These are phyloP conservation scores for Idaea straminata DNA, from an alignment of 2,888 invertebrate species.

Conservation along the genomic window DNA sequence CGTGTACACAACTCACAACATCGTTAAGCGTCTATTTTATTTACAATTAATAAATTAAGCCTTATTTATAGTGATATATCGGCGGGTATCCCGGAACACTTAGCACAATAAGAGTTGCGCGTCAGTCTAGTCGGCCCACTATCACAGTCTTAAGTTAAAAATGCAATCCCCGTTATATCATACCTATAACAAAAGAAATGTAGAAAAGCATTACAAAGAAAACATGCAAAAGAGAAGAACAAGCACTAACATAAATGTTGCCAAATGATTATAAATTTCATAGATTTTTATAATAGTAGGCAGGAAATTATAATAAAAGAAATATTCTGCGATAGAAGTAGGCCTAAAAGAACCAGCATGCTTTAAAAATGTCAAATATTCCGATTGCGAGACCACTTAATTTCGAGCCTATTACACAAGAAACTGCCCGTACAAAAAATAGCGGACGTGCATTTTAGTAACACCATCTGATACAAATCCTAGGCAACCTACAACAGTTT, in stretches of 20 bases:
- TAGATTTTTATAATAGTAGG: neutral
- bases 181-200: slow-evolving; percentile 78
- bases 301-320: neutral
- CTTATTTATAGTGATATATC: slow-evolving; percentile 43
- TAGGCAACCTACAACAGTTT: too few relatives aligned
- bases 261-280: neutral
- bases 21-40: slow-evolving; percentile 34
- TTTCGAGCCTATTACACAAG: neutral
- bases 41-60: slow-evolving; percentile 58
- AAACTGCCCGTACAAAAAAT: too few relatives aligned
- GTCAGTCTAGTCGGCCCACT: slow-evolving; percentile 54
- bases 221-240: slow-evolving; percentile 55
- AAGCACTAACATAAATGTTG: slow-evolving; percentile 14
- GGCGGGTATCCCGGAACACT: slow-evolving; percentile 59
- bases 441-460: too few relatives aligned
- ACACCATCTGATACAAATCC: too few relatives aligned
- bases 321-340: slow-evolving; percentile 3
- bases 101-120: slow-evolving; percentile 51
- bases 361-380: neutral
- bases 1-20: slow-evolving; percentile 25
- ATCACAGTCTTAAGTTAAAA: slow-evolving; percentile 74
- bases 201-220: slow-evolving; percentile 62
- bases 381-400: neutral
- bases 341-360: neutral
- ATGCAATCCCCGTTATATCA: slow-evolving; percentile 70